Evolutionary conservation across 2,888 invertebrate genomes (phyloP), one percentile per base, ranked within the genome.

Genomic region (Cryptocephalus moraei): DNA sequence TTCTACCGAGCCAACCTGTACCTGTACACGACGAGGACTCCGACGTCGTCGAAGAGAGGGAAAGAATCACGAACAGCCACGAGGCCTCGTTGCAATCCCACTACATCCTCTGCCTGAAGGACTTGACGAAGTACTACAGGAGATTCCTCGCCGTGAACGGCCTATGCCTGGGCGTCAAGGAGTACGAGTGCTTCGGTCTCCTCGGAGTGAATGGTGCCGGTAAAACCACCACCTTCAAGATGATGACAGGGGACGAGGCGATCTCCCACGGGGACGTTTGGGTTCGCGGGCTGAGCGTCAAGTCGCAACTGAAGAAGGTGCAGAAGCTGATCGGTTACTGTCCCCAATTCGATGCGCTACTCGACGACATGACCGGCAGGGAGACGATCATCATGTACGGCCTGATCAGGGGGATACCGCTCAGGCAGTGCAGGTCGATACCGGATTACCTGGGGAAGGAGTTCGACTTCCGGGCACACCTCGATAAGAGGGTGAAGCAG

Each of bases 201-300:
- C 71, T 91, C 44, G 89, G 91, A 1, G 82, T 89, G 0, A 91
- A 91, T 65, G 91, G 91, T 9, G 90, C 91, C 2, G 91, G 91
- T 0, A 91, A 91, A 69, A 90, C 89, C 0, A 82, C 84, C 1
- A 91, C 91, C 0, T 93, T 94, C 66, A 87, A 86, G 71, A 90
- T 91, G 85, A 72, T 92, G 59, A 91, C 91, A 43, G 91, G 92
- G 0, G 91, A 90, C 62, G 84, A 83, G 60, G 67, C 70, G 3
- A 78, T 86, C 9, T 79, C 83, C 0, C 75, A 74, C 44, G 90
- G 90, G 0, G 77, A 82, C 43, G 86, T 82, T 0, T 84, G 74
- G 68, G 77, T 90, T 9, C 46, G 53, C 8, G 65, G 66, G 4
- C 55, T 58, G 12, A 66, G 65, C 32, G 2, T 41, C 13, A 9